Evolutionary conservation across 2,797 vertebrate species (phyloP).

Genomic region (Gambelia wislizenii): DNA sequence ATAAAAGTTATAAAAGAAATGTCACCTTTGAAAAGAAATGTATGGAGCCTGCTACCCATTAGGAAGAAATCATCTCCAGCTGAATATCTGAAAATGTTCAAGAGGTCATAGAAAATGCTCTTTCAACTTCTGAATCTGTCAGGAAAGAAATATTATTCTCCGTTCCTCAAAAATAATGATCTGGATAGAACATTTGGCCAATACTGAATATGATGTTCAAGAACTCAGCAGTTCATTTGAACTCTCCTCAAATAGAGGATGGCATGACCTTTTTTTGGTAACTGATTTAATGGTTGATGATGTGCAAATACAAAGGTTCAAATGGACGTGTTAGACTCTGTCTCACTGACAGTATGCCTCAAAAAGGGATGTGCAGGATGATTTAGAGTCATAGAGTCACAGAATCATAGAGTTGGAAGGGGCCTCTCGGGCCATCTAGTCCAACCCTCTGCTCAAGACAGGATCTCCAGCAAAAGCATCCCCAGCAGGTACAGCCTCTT

Average conservation of each 20-base stretch:
- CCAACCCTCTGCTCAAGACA: no score
- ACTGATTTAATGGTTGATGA: not conserved
- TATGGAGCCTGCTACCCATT: not conserved
- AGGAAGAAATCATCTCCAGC: not conserved
- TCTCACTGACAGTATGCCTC: not conserved
- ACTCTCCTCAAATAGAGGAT: not conserved
- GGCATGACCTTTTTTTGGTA: not conserved
- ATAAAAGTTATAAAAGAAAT: not conserved
- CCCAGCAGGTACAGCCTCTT: no score
- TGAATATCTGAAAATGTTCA: not conserved
- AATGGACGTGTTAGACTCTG: not conserved
- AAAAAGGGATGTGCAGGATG: not conserved
- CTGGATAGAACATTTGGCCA: not conserved
- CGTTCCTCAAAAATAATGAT: conserved; percentile 19
- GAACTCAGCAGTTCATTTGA: not conserved
- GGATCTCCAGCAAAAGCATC: no score
- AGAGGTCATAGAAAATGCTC: not conserved
- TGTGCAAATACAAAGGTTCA: conserved; percentile 1
- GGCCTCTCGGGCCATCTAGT: no score
- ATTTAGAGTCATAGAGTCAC: no score
- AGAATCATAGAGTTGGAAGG: no score
- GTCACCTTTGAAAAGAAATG: not conserved
- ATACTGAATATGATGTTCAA: not conserved
- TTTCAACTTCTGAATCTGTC: not conserved
- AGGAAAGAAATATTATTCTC: not conserved